Conservation (phyloP, 1,140 invertebrate species). For the Odontomachus brunneus region DNA sequence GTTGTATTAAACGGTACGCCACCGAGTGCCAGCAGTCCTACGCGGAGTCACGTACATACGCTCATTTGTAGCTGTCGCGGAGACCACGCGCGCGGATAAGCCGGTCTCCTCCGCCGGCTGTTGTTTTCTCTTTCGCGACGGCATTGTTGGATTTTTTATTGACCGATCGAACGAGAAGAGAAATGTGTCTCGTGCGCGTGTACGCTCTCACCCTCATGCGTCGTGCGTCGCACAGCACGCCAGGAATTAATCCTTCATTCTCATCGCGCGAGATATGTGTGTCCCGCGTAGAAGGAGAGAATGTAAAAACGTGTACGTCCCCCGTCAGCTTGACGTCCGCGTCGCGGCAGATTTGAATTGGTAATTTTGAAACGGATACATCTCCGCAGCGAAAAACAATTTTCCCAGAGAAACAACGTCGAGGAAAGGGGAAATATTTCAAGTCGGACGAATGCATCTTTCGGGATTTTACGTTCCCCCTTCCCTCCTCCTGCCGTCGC, state of each 20-base stretch:
- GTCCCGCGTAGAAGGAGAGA: conserved; percentile 30
- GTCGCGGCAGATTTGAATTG: conserved; percentile 55
- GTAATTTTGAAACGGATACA: conserved; percentile 56
- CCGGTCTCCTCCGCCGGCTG: not conserved
- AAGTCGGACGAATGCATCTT: conserved; percentile 11
- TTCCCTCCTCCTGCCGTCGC: not conserved
- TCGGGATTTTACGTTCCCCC: conserved; percentile 12
- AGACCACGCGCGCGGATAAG: conserved; percentile 19
- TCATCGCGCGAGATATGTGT: conserved; percentile 44
- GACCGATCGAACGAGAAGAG: conserved; percentile 45
- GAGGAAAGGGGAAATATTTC: conserved; percentile 26
- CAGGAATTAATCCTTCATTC: conserved; percentile 57
- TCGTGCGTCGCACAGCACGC: conserved; percentile 31
- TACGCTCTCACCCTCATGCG: too few species aligned
- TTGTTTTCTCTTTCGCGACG: not conserved
- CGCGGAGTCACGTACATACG: conserved; percentile 41
- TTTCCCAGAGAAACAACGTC: conserved; percentile 28
- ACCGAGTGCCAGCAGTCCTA: conserved; percentile 41
- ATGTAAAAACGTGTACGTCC: conserved; percentile 37
- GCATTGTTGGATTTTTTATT: conserved; percentile 46
- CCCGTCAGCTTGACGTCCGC: conserved; percentile 51
- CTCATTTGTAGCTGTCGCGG: conserved; percentile 55
- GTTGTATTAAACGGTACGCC: conserved; percentile 50
- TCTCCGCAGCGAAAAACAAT: conserved; percentile 49
- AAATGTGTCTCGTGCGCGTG: conserved; percentile 31